Conservation (phyloP, 2,888 invertebrate species). For the Zhengitettix transpicula region DNA sequence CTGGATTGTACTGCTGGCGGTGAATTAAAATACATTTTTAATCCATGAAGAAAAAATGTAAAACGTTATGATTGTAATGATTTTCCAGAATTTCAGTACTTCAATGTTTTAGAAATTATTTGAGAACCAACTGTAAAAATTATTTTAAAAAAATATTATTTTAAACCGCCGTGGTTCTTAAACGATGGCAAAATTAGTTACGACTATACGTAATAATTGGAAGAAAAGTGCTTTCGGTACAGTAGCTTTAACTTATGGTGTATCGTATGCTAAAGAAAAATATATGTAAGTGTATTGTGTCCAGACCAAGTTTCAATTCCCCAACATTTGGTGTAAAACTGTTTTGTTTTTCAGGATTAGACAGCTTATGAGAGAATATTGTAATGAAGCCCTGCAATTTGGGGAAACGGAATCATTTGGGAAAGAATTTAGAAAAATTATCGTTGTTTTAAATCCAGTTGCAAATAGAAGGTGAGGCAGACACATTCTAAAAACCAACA, state of each 20-base stretch:
- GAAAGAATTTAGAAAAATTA: constrained; percentile 51
- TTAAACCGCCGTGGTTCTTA: no score
- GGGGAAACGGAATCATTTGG: constrained; percentile 46
- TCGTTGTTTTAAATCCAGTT: constrained; percentile 81
- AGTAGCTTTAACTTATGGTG: constrained; percentile 49
- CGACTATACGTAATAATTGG: constrained; percentile 67
- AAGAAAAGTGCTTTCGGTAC: constrained; percentile 67
- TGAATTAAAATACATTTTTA: no score
- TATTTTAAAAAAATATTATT: no score
- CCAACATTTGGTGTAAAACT: neutral
- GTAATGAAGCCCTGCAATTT: constrained; percentile 55
- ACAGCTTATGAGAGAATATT: constrained; percentile 60
- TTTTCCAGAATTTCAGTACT: no score
- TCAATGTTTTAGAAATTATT: no score
- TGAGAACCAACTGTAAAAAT: no score
- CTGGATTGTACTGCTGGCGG: no score
- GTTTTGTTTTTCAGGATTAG: constrained; percentile 41
- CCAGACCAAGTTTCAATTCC: neutral
- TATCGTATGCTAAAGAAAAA: constrained; percentile 47
- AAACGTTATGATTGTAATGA: no score
- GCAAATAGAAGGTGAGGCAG: constrained; percentile 52
- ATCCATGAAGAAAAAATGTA: no score
- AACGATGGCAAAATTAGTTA: constrained; percentile 27
- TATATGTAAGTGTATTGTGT: constrained; percentile 44
- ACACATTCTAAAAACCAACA: no score